Conservation (phyloP, 2,113 vertebrate genomes). For the Rhinopithecus roxellana region DNA sequence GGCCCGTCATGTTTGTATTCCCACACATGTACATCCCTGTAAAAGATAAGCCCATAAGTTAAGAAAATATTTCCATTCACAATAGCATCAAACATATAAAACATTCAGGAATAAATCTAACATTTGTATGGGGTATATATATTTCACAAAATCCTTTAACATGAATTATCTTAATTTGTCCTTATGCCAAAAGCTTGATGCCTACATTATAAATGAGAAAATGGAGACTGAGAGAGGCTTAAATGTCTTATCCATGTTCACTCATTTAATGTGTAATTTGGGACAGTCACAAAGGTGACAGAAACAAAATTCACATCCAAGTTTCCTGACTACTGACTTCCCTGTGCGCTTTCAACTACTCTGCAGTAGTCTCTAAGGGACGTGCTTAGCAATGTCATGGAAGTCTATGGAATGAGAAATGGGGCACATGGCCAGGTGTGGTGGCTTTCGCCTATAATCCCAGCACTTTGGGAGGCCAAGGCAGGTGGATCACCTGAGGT, state of each 20-base stretch:
- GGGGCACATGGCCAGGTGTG: no score
- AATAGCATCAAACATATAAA: conserved; percentile 34
- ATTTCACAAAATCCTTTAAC: conserved; percentile 37
- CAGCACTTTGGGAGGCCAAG: no score
- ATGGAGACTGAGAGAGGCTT: background rate
- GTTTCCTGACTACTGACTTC: background rate
- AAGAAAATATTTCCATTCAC: conserved; percentile 29
- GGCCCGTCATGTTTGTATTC: background rate
- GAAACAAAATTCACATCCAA: background rate
- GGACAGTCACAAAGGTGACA: background rate
- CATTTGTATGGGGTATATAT: background rate
- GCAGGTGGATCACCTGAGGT: no score
- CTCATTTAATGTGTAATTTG: background rate
- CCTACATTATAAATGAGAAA: conserved; percentile 4
- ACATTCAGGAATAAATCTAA: conserved; percentile 22
- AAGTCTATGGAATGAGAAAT: background rate
- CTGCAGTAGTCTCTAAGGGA: background rate
- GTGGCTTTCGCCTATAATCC: no score
- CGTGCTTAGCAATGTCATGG: background rate
- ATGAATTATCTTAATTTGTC: conserved; percentile 3
- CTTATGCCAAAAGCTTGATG: background rate
- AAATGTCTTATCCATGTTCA: background rate
- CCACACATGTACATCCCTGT: background rate
- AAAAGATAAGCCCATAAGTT: background rate
- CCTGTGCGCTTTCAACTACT: background rate